These are phyloP conservation scores for Bubo blakistoni DNA, from an alignment of 2,113 vertebrate genomes.

Conservation along the genomic window DNA sequence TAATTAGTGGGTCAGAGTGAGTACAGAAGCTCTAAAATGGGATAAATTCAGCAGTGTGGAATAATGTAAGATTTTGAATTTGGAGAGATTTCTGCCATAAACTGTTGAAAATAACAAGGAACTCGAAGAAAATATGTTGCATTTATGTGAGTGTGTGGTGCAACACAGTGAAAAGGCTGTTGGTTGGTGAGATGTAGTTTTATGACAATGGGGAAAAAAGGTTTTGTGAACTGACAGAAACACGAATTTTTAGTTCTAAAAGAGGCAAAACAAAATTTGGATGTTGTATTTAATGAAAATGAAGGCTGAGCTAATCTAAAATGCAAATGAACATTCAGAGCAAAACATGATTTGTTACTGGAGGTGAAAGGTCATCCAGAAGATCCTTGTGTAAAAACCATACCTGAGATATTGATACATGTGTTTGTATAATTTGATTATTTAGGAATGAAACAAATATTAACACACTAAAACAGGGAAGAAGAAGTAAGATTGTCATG, in stretches of 20 bases:
- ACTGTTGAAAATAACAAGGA: not conserved
- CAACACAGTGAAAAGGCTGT: not conserved
- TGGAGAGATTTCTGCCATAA: not conserved
- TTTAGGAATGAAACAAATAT: not conserved
- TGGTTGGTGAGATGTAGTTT: rapidly evolving
- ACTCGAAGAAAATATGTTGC: rapidly evolving
- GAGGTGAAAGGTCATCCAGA: not conserved
- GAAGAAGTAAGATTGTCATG: not conserved
- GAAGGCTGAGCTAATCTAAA: not conserved
- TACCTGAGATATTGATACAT: not conserved
- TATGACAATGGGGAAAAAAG: not conserved
- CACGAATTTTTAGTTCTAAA: not conserved
- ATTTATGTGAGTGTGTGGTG: not conserved
- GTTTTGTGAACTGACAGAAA: not conserved
- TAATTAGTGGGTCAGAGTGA: not conserved
- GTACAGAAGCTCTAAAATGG: not conserved
- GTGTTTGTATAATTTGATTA: not conserved
- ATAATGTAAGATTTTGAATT: not conserved
- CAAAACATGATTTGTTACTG: not conserved
- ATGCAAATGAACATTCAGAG: not conserved
- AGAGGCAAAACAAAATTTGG: not conserved
- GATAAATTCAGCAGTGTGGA: not conserved
- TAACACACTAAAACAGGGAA: not conserved
- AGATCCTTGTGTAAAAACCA: not conserved
- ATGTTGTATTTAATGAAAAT: not conserved